Percentiles rank a stretch among this genome's conserved stretches.
Evolutionary conservation across 2,797 vertebrate species (phyloP).

Genomic region (Phrynocephalus guinanensis): DNA sequence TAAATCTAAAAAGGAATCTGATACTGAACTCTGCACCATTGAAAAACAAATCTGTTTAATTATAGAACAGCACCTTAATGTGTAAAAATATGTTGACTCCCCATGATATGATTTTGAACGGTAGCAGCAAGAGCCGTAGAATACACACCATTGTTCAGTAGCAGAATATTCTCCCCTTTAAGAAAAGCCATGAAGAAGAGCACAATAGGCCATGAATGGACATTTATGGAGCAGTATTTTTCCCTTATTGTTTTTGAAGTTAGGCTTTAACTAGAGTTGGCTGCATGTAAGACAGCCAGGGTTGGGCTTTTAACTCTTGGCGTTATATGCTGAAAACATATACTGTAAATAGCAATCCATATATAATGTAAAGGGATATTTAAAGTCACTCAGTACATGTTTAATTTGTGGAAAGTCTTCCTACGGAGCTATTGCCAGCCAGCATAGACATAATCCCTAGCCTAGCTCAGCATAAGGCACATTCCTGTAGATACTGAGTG

Average conservation of each 20-base stretch:
- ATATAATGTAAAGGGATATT: conserved; percentile 3
- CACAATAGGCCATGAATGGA: conserved; percentile 8
- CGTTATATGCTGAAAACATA: neutral
- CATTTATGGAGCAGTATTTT: conserved; percentile 4
- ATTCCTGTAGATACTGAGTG: neutral
- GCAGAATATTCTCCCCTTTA: neutral
- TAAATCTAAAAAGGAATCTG: neutral
- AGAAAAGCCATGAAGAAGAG: neutral
- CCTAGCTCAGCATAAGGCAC: neutral
- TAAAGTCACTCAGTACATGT: neutral
- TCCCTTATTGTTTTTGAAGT: conserved; percentile 23
- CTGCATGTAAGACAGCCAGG: neutral
- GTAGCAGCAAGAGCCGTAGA: neutral
- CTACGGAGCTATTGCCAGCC: neutral
- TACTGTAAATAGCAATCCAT: neutral
- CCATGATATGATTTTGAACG: neutral
- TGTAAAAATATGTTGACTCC: neutral
- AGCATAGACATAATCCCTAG: neutral
- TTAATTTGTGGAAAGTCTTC: neutral
- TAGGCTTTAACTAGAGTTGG: conserved; percentile 15
- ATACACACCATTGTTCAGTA: conserved; percentile 3
- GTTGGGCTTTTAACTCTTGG: neutral
- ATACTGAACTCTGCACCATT: neutral
- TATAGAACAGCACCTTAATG: too few species aligned
- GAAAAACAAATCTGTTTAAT: neutral